Conservation (phyloP, 2,797 vertebrate genomes). For the Anabas testudineus region DNA sequence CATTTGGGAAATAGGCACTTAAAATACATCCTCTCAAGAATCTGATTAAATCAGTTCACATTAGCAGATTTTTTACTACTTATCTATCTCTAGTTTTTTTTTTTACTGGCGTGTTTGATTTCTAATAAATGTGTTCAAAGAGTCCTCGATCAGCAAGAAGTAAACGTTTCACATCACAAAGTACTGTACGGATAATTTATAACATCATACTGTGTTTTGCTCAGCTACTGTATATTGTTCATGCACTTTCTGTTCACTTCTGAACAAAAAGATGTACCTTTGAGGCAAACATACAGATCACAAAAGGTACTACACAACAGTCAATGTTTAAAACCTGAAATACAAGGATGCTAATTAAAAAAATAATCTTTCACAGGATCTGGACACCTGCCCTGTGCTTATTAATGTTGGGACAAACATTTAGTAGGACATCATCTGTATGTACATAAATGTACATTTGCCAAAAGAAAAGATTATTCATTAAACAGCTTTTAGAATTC, state of each 20-base stretch:
- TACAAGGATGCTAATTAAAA: too few relatives aligned
- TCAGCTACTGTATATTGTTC: too few relatives aligned
- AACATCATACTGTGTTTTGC: not conserved
- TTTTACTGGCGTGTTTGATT: too few relatives aligned
- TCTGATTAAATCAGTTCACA: not conserved
- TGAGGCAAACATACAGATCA: constrained; percentile 1
- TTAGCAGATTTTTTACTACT: too few relatives aligned
- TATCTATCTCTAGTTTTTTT: too few relatives aligned
- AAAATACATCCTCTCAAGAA: constrained; percentile 14
- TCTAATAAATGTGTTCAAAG: not conserved
- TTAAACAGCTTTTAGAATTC: not conserved
- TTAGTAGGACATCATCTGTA: not conserved
- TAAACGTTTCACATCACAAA: not conserved
- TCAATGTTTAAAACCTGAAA: too few relatives aligned
- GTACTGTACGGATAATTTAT: not conserved
- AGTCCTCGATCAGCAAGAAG: not conserved
- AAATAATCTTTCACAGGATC: not conserved
- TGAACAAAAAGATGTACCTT: constrained; percentile 1
- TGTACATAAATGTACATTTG: not conserved
- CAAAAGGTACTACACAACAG: too few relatives aligned
- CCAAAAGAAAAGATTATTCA: too few relatives aligned
- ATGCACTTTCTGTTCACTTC: not conserved
- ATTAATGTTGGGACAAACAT: not conserved
- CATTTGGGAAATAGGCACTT: constrained; percentile 39
- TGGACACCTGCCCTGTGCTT: constrained; percentile 21